Base-by-base conservation (phyloP, 2,888 invertebrate species). In the Orgyia antiqua region DNA sequence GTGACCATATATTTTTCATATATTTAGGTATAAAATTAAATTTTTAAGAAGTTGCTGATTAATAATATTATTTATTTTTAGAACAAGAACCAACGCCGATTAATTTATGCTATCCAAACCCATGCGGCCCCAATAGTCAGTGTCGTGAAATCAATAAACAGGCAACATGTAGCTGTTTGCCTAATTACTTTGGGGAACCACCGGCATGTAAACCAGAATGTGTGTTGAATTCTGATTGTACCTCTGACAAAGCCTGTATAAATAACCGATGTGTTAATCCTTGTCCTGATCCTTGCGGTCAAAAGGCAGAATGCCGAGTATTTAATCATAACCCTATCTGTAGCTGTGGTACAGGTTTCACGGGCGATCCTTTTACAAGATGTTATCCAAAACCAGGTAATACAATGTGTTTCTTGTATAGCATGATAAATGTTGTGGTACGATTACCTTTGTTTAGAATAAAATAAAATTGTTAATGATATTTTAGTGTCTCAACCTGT, bases 301-400 rank as follows among this genome's bases (percentile, higher is more conserved):
- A 89, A 44, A 90, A 90, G 56, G 87, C 93, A 17, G 87, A 89
- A 41, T 94, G 94, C 63, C 87, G 90, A 61, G 92, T 92, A 4
- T 89, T 91, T 39, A 91, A 92, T 63, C 92, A 92, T 60, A 91
- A 90, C 60, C 91, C 92, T 1, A 90, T 92, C 47, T 92, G 92
- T 58, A 90, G 88, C 52, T 93, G 93, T 64, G 76, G 86, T 33
- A 64, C 76, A 29, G 90, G 91, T 17, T 77, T 75, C 40, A 88
- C 87, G 11, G 91, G 91, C 36, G 90, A 91, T 83, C 89, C 92
- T 29, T 92, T 92, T 42, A 88, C 89, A 2, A 88, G 90, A 66
- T 93, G 93, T 60, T 88, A 88, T 55, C 57, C 83, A 26, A 86
- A 87, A 57, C 86, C 87, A 70, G 73, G 87, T 87, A 73, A 41